Evolutionary conservation across 1,140 invertebrate genomes (phyloP).

Genomic region (Chymomyza costata): DNA sequence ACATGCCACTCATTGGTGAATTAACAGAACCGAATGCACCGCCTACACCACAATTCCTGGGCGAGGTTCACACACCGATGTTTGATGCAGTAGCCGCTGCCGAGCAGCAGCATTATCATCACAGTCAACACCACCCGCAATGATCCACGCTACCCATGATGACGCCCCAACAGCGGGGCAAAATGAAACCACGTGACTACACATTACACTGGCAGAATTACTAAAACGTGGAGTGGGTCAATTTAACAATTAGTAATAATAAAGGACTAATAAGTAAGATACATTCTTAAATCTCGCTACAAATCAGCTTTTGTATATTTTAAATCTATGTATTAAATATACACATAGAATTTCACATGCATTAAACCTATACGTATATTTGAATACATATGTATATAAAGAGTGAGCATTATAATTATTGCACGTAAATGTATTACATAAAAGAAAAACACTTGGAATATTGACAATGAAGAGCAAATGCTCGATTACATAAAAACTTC

Average conservation of each 20-base stretch:
- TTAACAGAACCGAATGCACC: constrained; percentile 65
- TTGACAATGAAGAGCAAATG: no score
- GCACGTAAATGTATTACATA: no score
- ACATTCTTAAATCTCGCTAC: no score
- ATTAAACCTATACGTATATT: constrained; percentile 26
- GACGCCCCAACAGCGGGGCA: constrained; percentile 32
- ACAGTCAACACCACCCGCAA: constrained; percentile 52
- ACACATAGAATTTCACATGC: constrained; percentile 8
- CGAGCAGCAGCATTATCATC: constrained; percentile 70
- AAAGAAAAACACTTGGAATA: no score
- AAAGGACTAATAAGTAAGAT: no score
- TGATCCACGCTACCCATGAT: constrained; percentile 55
- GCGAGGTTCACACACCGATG: constrained; percentile 72
- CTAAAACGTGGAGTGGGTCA: constrained; percentile 20
- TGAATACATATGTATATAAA: constrained; percentile 24
- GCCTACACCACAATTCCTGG: constrained; percentile 64
- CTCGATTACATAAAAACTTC: no score
- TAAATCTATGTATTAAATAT: no score
- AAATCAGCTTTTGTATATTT: no score
- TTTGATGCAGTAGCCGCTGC: constrained; percentile 69
- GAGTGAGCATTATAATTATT: no score
- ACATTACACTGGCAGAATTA: constrained; percentile 58
- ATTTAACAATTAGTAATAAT: no score
- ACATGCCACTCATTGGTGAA: constrained; percentile 69
- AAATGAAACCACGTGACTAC: constrained; percentile 56